Evolutionary conservation across 1,140 invertebrate genomes (phyloP), one percentile per base, ranked within the genome.

Genomic region (Centruroides sculpturatus): DNA sequence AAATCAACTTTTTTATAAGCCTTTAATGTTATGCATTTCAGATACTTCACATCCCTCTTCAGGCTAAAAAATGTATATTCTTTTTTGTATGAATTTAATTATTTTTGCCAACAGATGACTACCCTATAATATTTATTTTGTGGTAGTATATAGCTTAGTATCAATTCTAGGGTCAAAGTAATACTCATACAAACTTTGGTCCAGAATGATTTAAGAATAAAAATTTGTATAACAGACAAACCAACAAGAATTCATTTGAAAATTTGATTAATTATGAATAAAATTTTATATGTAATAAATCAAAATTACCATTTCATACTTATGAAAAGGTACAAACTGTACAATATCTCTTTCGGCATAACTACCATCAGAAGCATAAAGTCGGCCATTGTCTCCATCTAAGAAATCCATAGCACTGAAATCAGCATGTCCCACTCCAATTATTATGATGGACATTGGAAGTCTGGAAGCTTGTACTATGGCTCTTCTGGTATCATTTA

Each of bases 391-490:
- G 49, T 66, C 65, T 13, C 59, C 62, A 54, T 66, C 65, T 34
- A 66, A 41, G 34, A 66, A 66, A 51, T 66, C 60, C 65, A 66
- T 66, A 12, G 63, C 76, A 12, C 67, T 66, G 69, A 82, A 83
- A 68, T 82, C 79, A 34, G 80, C 81, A 49, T 71, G 70, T 5
- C 81, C 81, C 34, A 83, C 79, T 12, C 81, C 81, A 23, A 82
- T 75, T 59, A 83, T 82, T 59, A 65, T 56, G 4, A 63, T 77
- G 3, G 80, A 82, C 71, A 82, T 74, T 0, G 81, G 81, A 7
- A 81, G 70, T 13, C 65, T 64, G 3, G 81, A 80, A 9, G 80
- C 80, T 64, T 75, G 66, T n/a, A 79, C 72, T 46, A 80, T 78
- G 56, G 78, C 81, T 59, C 78, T 69, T 66, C 76, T 80, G 0